phyloP scores from a whole-genome alignment of 2,797 vertebrate species.

The Limnodromus scolopaceus region DNA sequence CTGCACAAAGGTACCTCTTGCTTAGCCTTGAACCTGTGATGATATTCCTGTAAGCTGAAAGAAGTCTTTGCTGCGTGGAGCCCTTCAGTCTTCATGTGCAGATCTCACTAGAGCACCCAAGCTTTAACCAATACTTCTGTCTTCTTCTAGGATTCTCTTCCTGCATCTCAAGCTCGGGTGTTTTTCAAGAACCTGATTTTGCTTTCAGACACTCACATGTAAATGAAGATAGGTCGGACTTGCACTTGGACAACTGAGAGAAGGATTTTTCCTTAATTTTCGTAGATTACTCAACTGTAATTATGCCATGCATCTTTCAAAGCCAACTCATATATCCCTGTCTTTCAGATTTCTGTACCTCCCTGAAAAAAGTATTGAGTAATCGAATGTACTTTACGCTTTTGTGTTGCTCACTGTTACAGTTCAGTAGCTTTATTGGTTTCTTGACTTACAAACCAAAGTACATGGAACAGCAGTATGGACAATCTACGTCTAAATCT shows the following conservation, averaged over 20 bases:
- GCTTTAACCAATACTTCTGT: not conserved
- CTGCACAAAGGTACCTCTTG: not conserved
- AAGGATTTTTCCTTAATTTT: not conserved
- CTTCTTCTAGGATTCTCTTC: not conserved
- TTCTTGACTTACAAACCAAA: constrained; percentile 88
- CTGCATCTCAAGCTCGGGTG: not conserved
- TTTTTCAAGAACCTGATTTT: not conserved
- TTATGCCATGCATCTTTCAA: not conserved
- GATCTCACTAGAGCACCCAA: not conserved
- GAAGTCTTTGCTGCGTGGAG: not conserved
- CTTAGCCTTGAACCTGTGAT: not conserved
- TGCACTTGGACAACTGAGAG: not conserved
- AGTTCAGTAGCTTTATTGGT: constrained; percentile 84
- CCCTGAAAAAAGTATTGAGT: constrained; percentile 84
- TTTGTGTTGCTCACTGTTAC: constrained; percentile 78
- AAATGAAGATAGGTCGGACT: not conserved
- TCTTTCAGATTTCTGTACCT: constrained; percentile 83
- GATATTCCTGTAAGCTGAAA: not conserved
- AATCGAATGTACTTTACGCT: constrained; percentile 83
- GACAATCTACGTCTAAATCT: constrained; percentile 83
- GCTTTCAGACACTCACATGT: not conserved
- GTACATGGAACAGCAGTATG: constrained; percentile 92
- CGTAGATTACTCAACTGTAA: not conserved
- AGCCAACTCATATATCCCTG: not conserved
- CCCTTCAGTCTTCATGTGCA: not conserved